Percentiles rank a stretch among this genome's conserved stretches.
Evolutionary conservation across 2,888 invertebrate genomes (phyloP).

Genomic region (Sialis lutaria): DNA sequence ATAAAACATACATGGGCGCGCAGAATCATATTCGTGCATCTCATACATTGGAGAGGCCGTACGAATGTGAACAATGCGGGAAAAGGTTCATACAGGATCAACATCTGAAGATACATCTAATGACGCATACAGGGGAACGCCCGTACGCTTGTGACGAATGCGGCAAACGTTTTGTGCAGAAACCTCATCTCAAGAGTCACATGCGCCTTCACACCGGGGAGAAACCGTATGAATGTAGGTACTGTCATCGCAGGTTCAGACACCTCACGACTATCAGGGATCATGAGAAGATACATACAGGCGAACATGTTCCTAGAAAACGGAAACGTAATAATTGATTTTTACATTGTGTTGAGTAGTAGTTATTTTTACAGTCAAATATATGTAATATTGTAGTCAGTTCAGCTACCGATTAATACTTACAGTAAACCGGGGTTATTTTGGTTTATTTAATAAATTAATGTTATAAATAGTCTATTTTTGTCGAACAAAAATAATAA

Average conservation of each 20-base stretch:
- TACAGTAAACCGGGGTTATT: too few relatives aligned
- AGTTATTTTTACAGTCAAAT: too few relatives aligned
- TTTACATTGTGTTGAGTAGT: too few relatives aligned
- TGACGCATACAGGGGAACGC: neutral
- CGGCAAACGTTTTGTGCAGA: neutral
- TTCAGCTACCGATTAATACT: too few relatives aligned
- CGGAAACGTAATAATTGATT: neutral
- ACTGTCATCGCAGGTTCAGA: neutral
- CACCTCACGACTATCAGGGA: conserved; percentile 1
- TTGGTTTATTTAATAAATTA: too few relatives aligned
- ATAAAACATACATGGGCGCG: neutral
- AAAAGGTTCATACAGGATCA: neutral
- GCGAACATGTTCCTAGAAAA: neutral
- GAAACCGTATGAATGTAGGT: conserved; percentile 2
- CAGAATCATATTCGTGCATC: neutral
- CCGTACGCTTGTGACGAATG: neutral
- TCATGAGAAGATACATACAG: conserved; percentile 1
- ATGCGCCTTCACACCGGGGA: neutral
- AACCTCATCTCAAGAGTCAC: neutral
- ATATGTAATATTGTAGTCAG: too few relatives aligned
- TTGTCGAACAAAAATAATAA: too few relatives aligned
- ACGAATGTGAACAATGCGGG: neutral
- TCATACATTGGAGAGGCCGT: neutral
- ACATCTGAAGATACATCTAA: neutral
- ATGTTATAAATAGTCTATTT: too few relatives aligned